Base-by-base conservation (phyloP, 2,113 vertebrate species). In the Maccullochella peelii region DNA sequence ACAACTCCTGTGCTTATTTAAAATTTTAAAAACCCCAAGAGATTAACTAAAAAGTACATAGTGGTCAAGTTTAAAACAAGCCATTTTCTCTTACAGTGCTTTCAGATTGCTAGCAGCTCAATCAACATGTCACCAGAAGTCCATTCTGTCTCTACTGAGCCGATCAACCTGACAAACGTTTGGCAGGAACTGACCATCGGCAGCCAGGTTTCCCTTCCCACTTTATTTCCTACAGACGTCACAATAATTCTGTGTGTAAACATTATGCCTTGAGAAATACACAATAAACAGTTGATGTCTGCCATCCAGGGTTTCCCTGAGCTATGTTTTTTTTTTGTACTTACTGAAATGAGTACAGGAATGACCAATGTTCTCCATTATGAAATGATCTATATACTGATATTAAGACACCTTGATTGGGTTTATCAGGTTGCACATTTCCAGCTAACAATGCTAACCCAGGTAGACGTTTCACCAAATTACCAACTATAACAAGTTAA, bases 161-260 rank as follows among this genome's bases (percentile, higher is more conserved):
- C 23, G 8, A 80, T 88, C 86, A 79, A 79, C 57, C 57, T 86
- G 82, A 83, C 76, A 70, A 85, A 78, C 18, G 5, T n/a, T 84
- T 82, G 82, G 88, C 78, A 82, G 44, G 33, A 69, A 16, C 55
- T 36, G 70, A 73, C 72, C 52, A 25, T 69, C 57, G 62, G 54
- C 79, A 66, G 79, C 84, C 89, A 89, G 82, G 63, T 83, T 89
- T 82, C 47, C 25, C 80, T 81, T 73, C 84, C 78, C 88, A 75
- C 74, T 75, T 72, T 69, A 38, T 76, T 69, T 74, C 82, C 58
- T 71, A 50, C 73, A 62, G 69, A 77, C 81, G 55, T 65, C 66
- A 71, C 49, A 72, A 27, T 63, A 3, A 81, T 62, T 82, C 65
- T 72, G 70, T 66, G 38, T 81, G 73, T 82, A 84, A 88, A 83